Conservation (phyloP, 2,797 vertebrate genomes). For the Mallotus villosus region DNA sequence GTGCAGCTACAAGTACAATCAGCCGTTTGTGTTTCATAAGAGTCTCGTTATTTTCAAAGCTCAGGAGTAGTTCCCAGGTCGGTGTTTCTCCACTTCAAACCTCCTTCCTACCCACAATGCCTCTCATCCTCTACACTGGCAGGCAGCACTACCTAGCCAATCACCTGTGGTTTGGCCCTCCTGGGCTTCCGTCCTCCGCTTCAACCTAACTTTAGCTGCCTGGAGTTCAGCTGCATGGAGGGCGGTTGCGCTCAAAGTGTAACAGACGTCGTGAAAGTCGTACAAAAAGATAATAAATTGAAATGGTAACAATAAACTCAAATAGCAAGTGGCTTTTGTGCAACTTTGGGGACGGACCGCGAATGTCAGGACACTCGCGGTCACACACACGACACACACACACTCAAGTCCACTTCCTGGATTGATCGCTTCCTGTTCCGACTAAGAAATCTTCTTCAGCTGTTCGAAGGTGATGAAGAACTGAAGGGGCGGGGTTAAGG, state of each 20-base stretch:
- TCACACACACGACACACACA: constrained; percentile 30
- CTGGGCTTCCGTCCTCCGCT: constrained; percentile 18
- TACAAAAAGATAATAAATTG: constrained; percentile 8
- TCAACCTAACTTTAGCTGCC: constrained; percentile 52
- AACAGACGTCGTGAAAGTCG: constrained; percentile 24
- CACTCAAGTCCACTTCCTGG: constrained; percentile 31
- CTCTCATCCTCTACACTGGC: background rate
- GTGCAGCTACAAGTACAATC: background rate
- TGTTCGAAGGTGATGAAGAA: constrained; percentile 98
- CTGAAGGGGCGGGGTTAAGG: constrained; percentile 68
- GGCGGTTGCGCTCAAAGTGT: constrained; percentile 2
- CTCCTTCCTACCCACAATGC: background rate
- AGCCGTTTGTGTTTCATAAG: too few relatives aligned
- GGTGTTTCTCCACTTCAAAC: background rate
- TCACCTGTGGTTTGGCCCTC: background rate
- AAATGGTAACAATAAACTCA: constrained; percentile 14
- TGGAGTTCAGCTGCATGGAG: constrained; percentile 35
- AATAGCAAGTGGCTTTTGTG: constrained; percentile 8
- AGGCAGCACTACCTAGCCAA: background rate
- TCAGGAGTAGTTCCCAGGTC: background rate
- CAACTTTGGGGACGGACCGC: constrained; percentile 25
- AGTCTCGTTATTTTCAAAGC: background rate
- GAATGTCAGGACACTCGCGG: constrained; percentile 30
- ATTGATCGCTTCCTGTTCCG: constrained; percentile 4
- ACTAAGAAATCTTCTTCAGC: constrained; percentile 90